Evolutionary conservation across 1,140 invertebrate genomes (phyloP), one percentile per base, ranked within the genome.

Genomic region (Harpegnathos saltator): DNA sequence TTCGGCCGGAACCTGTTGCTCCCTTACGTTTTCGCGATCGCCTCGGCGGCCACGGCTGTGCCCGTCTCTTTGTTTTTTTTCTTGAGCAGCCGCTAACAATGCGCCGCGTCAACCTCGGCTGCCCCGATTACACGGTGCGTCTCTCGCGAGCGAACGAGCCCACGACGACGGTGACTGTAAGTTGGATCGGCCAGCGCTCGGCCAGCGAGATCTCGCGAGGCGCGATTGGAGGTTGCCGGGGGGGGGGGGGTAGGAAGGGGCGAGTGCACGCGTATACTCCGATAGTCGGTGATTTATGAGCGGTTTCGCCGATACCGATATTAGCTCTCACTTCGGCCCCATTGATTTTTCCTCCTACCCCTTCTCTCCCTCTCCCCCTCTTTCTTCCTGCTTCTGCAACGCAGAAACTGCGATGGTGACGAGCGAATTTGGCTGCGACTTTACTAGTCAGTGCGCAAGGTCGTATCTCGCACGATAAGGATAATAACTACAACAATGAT

Each of bases 1-100:
- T 52, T 15, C 65, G 65, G 77, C n/a, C 61, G 59, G 65, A 88
- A 88, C 86, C 86, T 88, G 86, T 88, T 88, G 86, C 86, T 88
- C 59, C n/a, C 74, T 86, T 88, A 87, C 84, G 73, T 85, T 61
- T 44, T 87, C 66, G 80, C 83, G 65, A 44, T 85, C 63, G 81
- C 77, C 75, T 88, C 86, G 56, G 80, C 75, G 86, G 80, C n/a
- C n/a, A 83, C 86, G 85, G 50, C 52, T 81, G 56, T 33, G 69
- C 63, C 54, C 73, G 80, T 86, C n/a, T n/a, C n/a, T n/a, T n/a
- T n/a, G n/a, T n/a, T n/a, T n/a, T n/a, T 84, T 84, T 87, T 87
- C 83, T 61, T 9, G 74, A 56, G n/a, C n/a, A 56, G n/a, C n/a
- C 61, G 24, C 22, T 33, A 44, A 58, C 65, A 50, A 71, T 56